A percentile compares a stretch with the other conserved stretches of the same genome.
phyloP scores from a whole-genome alignment of 2,797 vertebrate species.

The Eupleurogrammus muticus region DNA sequence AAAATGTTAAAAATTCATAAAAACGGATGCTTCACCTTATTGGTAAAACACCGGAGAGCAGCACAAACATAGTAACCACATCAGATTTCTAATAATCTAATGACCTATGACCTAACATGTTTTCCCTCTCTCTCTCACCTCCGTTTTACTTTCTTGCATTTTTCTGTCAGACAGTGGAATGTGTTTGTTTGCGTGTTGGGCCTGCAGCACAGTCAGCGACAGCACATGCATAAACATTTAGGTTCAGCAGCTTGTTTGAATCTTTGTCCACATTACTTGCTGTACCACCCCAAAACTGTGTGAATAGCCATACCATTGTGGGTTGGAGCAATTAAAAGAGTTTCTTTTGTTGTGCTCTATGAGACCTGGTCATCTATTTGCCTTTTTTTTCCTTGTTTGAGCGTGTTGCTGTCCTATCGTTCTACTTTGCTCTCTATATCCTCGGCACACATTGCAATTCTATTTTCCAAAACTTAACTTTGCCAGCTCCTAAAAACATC shows the following conservation, averaged over 20 bases:
- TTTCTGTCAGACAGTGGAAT: slow-evolving; percentile 66
- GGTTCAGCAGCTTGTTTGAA: slow-evolving; percentile 45
- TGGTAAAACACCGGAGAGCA: no score
- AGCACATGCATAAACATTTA: slow-evolving; percentile 40
- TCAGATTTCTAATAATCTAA: no score
- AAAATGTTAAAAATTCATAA: no score
- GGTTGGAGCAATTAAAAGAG: not conserved
- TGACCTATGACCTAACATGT: no score
- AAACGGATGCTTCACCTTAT: no score
- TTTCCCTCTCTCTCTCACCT: not conserved
- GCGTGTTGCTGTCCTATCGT: not conserved
- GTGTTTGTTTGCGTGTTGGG: slow-evolving; percentile 55
- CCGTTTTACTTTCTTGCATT: slow-evolving; percentile 25
- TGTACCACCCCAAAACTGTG: not conserved
- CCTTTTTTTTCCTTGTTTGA: not conserved
- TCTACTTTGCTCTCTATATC: not conserved
- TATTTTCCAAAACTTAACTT: slow-evolving; percentile 13
- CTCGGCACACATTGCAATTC: not conserved
- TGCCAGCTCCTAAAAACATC: slow-evolving; percentile 43
- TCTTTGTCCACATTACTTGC: slow-evolving; percentile 41
- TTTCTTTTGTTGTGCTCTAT: slow-evolving; percentile 14
- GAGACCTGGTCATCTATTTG: slow-evolving; percentile 13
- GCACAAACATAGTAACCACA: not conserved
- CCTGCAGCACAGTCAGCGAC: slow-evolving; percentile 53
- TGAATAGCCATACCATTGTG: slow-evolving; percentile 19